Evolutionary conservation across 2,888 invertebrate species (phyloP).

Genomic region (Amblyteles armatorius): DNA sequence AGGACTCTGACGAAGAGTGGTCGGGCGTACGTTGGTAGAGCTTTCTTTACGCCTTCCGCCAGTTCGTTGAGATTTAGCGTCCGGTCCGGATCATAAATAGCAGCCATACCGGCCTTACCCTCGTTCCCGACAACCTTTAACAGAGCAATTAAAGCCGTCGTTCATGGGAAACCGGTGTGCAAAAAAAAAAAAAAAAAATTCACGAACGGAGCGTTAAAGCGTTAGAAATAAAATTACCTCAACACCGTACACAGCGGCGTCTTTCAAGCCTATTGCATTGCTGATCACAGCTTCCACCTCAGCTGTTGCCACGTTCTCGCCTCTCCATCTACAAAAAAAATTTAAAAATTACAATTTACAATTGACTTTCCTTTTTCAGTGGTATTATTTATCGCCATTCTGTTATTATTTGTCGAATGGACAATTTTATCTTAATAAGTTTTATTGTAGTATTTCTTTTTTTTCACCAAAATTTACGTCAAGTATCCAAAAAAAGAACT

Average conservation of each 20-base stretch:
- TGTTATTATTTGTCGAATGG: too few relatives aligned
- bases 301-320: constrained; percentile 98
- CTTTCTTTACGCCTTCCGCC: constrained; percentile 88
- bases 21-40: constrained; percentile 94
- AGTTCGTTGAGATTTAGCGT: constrained; percentile 87
- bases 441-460: too few relatives aligned
- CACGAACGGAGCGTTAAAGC: not conserved
- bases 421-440: too few relatives aligned
- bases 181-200: not conserved
- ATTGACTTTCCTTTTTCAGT: too few relatives aligned
- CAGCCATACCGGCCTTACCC: constrained; percentile 97
- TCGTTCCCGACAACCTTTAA: constrained; percentile 91
- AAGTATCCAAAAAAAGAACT: too few relatives aligned
- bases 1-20: constrained; percentile 95
- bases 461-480: too few relatives aligned
- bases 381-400: too few relatives aligned
- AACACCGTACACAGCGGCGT: constrained; percentile 96
- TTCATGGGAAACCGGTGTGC: not conserved
- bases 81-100: constrained; percentile 90
- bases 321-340: constrained; percentile 90
- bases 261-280: constrained; percentile 90
- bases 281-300: constrained; percentile 97
- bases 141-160: constrained; percentile 6
- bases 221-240: constrained; percentile 87
- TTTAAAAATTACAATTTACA: too few relatives aligned